Evolutionary conservation across 2,888 invertebrate genomes (phyloP).

Genomic region (Coleophora deauratella): DNA sequence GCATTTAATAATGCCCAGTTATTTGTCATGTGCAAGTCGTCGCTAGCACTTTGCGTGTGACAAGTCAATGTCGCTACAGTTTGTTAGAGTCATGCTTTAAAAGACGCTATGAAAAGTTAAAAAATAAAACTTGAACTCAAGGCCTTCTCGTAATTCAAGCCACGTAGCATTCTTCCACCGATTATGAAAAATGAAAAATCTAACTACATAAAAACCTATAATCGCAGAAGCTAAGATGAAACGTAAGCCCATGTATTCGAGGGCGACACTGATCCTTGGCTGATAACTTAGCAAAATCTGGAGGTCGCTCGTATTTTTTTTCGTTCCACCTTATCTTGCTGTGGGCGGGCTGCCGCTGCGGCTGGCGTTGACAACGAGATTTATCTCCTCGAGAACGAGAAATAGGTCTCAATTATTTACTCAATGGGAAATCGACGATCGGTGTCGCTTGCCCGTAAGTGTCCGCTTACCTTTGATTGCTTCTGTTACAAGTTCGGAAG

Average conservation of each 20-base stretch:
- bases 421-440: conserved; percentile 1
- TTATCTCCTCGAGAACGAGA: conserved; percentile 12
- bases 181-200: no score
- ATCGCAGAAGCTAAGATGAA: not conserved
- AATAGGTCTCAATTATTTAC: conserved; percentile 2
- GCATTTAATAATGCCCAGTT: no score
- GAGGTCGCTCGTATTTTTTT: conserved; percentile 15
- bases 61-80: no score
- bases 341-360: conserved; percentile 12
- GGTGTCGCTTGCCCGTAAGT: not conserved
- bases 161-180: no score
- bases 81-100: no score
- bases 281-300: conserved; percentile 12
- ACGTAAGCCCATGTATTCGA: not conserved
- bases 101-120: no score
- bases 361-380: conserved; percentile 21
- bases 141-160: no score
- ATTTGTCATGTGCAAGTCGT: no score
- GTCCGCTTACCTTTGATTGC: conserved; percentile 21
- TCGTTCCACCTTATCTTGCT: conserved; percentile 15
- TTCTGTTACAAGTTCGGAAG: conserved; percentile 21
- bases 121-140: no score
- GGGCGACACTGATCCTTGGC: conserved; percentile 15
- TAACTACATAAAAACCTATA: not conserved
- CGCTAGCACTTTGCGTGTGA: no score